phyloP scores from a whole-genome alignment of 2,113 vertebrate genomes.

The Chascanopsetta lugubris region DNA sequence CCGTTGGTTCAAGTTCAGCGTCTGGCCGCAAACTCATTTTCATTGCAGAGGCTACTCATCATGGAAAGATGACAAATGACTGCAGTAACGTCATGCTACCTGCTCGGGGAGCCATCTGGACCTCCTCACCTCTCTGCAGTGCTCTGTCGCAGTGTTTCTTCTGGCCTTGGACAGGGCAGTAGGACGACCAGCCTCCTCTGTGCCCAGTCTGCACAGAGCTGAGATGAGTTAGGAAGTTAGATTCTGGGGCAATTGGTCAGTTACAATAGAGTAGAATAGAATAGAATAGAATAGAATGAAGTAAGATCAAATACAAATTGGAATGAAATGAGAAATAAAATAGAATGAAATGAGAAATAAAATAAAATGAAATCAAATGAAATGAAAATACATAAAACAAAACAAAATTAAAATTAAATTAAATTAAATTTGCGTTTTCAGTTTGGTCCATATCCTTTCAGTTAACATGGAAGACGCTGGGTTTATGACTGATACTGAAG shows the following conservation, averaged over 20 bases:
- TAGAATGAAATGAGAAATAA: no score
- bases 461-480: no score
- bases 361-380: no score
- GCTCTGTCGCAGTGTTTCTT: slow-evolving; percentile 37
- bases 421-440: no score
- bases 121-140: slow-evolving; percentile 48
- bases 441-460: no score
- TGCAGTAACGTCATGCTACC: slow-evolving; percentile 40
- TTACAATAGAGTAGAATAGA: background rate
- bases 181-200: slow-evolving; percentile 28
- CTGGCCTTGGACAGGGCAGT: slow-evolving; percentile 36
- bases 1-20: slow-evolving; percentile 39
- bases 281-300: background rate
- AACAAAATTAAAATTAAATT: no score
- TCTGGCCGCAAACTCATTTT: slow-evolving; percentile 31
- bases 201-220: slow-evolving; percentile 20
- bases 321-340: no score
- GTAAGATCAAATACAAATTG: no score
- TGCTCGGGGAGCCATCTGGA: slow-evolving; percentile 42
- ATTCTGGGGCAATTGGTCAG: background rate
- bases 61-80: slow-evolving; percentile 65
- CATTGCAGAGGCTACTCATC: slow-evolving; percentile 33
- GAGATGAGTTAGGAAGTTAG: slow-evolving; percentile 9
- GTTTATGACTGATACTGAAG: no score
- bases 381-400: no score